Evolutionary conservation across 1,140 invertebrate species (phyloP).

Genomic region (Drosophila pseudoobscura): DNA sequence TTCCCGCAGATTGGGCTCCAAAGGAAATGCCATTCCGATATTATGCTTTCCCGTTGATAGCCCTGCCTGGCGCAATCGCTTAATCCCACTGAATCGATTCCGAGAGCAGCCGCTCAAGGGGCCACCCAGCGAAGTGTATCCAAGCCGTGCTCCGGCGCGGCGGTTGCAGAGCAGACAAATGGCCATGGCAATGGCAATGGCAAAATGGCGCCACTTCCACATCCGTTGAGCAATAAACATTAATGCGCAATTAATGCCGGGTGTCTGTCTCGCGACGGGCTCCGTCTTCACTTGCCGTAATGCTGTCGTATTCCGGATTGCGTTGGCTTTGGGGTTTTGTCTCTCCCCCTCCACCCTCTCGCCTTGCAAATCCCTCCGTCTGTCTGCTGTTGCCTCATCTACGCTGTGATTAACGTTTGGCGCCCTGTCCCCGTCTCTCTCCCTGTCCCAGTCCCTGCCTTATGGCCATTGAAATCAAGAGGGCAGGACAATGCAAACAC

Average conservation of each 20-base stretch:
- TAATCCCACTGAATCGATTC: conserved; percentile 43
- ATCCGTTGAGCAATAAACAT: conserved; percentile 77
- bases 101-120: not conserved
- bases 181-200: conserved; percentile 65
- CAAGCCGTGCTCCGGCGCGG: conserved; percentile 34
- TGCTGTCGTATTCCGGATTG: no score
- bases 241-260: conserved; percentile 78
- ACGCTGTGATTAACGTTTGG: conserved; percentile 63
- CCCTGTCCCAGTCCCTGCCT: conserved; percentile 54
- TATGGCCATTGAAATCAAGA: conserved; percentile 50
- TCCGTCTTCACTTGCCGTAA: no score
- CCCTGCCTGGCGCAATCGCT: conserved; percentile 26
- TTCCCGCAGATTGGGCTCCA: no score
- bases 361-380: not conserved
- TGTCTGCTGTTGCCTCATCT: conserved; percentile 66
- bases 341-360: no score
- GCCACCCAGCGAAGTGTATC: conserved; percentile 28
- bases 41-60: not conserved
- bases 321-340: no score
- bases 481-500: conserved; percentile 22
- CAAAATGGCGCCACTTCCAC: conserved; percentile 77
- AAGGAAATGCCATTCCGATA: not conserved
- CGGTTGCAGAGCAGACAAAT: conserved; percentile 36
- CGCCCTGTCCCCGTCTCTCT: conserved; percentile 31
- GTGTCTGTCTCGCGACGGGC: conserved; percentile 46